Base-by-base conservation (phyloP, 2,797 vertebrate genomes). In the Pogonophryne albipinna region DNA sequence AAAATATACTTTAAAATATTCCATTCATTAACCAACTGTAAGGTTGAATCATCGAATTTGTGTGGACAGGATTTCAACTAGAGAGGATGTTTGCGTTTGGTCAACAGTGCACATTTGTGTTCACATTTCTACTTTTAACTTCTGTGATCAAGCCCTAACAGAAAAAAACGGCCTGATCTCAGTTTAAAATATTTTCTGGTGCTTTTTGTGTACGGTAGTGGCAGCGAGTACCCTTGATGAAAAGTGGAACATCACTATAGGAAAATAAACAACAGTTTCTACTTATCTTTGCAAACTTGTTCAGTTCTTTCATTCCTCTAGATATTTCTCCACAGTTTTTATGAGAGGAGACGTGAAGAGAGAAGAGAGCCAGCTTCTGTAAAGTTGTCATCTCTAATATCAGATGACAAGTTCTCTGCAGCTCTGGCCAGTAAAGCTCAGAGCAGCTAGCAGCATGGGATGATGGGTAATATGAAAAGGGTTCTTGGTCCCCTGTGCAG, bases 371-470 rank as follows among this genome's bases (percentile, higher is more conserved):
- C 87, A 87, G 68, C 68, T 59, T 74, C 84, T 82, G 84, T 69
- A 55, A 72, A 77, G 72, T 58, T 85, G 86, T 86, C 88, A 82
- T 86, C 67, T 83, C 59, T 66, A 42, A 62, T 66, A 70, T 73
- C 58, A 34, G 44, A 71, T 78, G 82, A 84, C 79, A 23, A 78
- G 66, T 14, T 51, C 20, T 72, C 64, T 67, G 76, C 67, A 51
- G 68, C 67, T 70, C 61, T 0, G 51, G 85, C 72, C 83, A 77
- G 69, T 23, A 14, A 44, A 23, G 19, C 56, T 72, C 68, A 52
- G 69, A 73, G 72, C 66, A 16, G 72, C 27, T 11, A 76, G 79
- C 85, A 80, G 89, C 83, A 34, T 57, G 83, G 66, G 66, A 60
- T 73, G 80, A 74, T 59, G 70, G 79, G 13, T 12, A 60, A 67